A percentile compares a stretch with the other conserved stretches of the same genome.
Conservation (phyloP, 1,140 invertebrate species). For the Teleogryllus occipitalis region DNA sequence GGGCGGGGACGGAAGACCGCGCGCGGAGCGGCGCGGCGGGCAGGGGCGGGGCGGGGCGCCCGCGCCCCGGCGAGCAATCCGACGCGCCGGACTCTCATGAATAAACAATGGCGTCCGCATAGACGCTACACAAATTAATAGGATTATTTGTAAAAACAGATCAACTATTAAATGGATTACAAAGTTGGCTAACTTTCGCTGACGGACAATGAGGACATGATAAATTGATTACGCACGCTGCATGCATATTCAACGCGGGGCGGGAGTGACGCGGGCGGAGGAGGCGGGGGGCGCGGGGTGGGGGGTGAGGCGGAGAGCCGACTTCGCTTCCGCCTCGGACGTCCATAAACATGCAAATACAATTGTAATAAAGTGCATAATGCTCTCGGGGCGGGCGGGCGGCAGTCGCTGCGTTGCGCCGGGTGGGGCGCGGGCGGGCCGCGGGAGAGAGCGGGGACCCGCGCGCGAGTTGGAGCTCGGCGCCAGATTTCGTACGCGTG, state of each 20-base stretch:
- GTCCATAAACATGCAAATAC: background rate
- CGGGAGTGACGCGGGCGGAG: background rate
- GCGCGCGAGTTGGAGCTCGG: no score
- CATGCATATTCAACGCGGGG: background rate
- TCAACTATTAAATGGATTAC: constrained; percentile 5
- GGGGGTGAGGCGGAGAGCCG: no score
- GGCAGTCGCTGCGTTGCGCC: no score
- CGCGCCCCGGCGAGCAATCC: no score
- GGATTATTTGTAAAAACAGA: constrained; percentile 5
- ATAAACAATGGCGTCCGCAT: constrained; percentile 3
- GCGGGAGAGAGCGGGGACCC: no score
- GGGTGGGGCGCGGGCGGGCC: no score
- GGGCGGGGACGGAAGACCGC: no score
- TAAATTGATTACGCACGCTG: background rate
- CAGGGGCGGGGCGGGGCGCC: no score
- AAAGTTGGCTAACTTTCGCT: constrained; percentile 4
- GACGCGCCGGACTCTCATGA: background rate
- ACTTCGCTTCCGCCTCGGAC: background rate
- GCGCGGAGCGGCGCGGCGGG: no score
- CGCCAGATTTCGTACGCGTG: no score
- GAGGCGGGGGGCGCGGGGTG: no score
- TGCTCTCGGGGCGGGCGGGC: background rate
- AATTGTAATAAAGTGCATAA: background rate
- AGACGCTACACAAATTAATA: constrained; percentile 1
- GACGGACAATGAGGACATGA: background rate